Conservation (phyloP, 2,113 vertebrate species). For the Microcebus murinus region DNA sequence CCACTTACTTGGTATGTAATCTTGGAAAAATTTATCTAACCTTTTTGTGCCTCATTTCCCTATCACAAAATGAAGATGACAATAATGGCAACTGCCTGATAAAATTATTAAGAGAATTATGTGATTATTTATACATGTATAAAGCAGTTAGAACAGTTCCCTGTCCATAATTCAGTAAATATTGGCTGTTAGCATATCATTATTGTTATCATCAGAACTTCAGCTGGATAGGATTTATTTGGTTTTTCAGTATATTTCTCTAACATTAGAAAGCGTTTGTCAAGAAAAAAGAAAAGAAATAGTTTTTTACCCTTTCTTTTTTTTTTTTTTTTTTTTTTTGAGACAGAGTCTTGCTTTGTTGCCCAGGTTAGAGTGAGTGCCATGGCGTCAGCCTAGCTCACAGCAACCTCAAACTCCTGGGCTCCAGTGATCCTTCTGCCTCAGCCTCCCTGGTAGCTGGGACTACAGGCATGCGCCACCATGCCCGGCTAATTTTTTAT, state of each 20-base stretch:
- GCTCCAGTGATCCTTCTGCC: too few species aligned
- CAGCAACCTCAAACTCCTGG: too few species aligned
- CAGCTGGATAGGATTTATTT: neutral
- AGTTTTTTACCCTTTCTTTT: neutral
- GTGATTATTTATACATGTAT: neutral
- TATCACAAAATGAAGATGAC: neutral
- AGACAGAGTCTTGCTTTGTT: too few species aligned
- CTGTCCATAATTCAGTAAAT: neutral
- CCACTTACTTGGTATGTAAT: neutral
- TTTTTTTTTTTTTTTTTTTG: too few species aligned
- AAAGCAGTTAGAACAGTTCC: neutral
- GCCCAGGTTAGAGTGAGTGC: too few species aligned
- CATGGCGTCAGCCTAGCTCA: too few species aligned
- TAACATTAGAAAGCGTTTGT: slow-evolving; percentile 25
- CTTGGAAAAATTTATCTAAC: neutral
- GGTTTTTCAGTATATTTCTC: neutral
- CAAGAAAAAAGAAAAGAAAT: neutral
- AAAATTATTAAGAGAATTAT: slow-evolving; percentile 37
- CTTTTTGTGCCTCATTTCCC: neutral
- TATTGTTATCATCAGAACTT: neutral
- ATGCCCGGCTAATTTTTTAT: too few species aligned
- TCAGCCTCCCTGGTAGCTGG: too few species aligned
- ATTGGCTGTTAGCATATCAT: neutral
- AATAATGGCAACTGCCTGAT: neutral
- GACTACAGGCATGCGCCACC: too few species aligned